Evolutionary conservation across 2,888 invertebrate genomes (phyloP).

Genomic region (Hecatera dysodea): DNA sequence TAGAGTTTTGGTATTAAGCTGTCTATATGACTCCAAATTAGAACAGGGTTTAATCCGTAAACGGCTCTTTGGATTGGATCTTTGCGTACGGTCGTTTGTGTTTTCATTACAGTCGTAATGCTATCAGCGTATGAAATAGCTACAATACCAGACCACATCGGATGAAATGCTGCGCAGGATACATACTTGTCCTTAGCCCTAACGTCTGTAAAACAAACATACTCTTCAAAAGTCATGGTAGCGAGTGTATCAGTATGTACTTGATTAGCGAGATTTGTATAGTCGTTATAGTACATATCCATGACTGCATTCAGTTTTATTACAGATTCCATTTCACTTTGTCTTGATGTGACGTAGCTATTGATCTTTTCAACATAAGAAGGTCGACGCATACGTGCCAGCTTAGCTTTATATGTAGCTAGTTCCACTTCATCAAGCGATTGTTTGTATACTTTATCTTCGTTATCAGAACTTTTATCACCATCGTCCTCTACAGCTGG

Average conservation of each 20-base stretch:
- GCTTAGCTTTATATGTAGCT: conserved; percentile 77
- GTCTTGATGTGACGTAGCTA: conserved; percentile 74
- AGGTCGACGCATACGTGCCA: conserved; percentile 79
- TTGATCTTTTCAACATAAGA: conserved; percentile 83
- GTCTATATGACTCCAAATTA: conserved; percentile 94
- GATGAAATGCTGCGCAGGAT: conserved; percentile 93
- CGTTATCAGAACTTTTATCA: conserved; percentile 69
- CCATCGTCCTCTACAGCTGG: conserved; percentile 63
- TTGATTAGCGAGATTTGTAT: conserved; percentile 85
- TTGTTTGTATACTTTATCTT: conserved; percentile 67
- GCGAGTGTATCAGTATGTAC: conserved; percentile 78
- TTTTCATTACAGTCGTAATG: conserved; percentile 87
- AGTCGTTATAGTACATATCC: conserved; percentile 92
- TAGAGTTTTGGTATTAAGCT: conserved; percentile 93
- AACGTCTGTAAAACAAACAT: conserved; percentile 92
- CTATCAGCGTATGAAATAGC: conserved; percentile 92
- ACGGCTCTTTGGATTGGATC: conserved; percentile 90
- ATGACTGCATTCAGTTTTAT: conserved; percentile 87
- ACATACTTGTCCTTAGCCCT: conserved; percentile 93
- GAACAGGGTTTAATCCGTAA: conserved; percentile 92
- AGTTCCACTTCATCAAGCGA: conserved; percentile 79
- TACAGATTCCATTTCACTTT: conserved; percentile 79
- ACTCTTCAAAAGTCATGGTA: conserved; percentile 86
- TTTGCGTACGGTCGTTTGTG: conserved; percentile 75
- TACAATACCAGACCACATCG: conserved; percentile 92